These are phyloP conservation scores for Dicaeum eximium DNA, from an alignment of 2,113 vertebrate genomes.

Conservation along the genomic window DNA sequence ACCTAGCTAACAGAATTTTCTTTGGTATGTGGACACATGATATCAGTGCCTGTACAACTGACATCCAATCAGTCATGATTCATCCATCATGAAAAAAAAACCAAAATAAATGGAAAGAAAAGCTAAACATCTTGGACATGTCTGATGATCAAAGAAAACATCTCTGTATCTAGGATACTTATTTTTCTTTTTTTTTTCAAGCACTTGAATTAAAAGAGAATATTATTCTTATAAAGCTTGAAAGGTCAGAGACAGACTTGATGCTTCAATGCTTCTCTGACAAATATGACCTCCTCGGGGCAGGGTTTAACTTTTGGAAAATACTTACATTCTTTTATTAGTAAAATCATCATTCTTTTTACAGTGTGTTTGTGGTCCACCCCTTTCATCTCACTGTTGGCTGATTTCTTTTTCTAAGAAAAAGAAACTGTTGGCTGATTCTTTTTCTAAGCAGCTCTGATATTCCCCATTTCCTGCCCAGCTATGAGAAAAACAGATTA, in stretches of 20 bases:
- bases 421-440: not conserved
- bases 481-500: not conserved
- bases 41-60: not conserved
- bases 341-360: not conserved
- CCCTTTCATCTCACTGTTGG: not conserved
- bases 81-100: not conserved
- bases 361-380: not conserved
- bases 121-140: not conserved
- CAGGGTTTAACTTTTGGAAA: not conserved
- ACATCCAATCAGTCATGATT: too few relatives aligned
- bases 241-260: not conserved
- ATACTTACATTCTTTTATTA: not conserved
- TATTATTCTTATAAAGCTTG: not conserved
- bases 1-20: not conserved
- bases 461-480: not conserved
- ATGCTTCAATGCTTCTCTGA: not conserved
- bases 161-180: not conserved
- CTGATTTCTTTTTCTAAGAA: not conserved
- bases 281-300: not conserved
- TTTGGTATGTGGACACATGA: not conserved
- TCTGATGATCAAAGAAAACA: not conserved
- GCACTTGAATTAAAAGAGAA: not conserved
- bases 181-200: rapidly evolving
- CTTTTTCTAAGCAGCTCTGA: not conserved
- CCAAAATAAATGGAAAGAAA: not conserved